Conservation (phyloP, 2,797 vertebrate species). For the Craterocephalus amniculus region DNA sequence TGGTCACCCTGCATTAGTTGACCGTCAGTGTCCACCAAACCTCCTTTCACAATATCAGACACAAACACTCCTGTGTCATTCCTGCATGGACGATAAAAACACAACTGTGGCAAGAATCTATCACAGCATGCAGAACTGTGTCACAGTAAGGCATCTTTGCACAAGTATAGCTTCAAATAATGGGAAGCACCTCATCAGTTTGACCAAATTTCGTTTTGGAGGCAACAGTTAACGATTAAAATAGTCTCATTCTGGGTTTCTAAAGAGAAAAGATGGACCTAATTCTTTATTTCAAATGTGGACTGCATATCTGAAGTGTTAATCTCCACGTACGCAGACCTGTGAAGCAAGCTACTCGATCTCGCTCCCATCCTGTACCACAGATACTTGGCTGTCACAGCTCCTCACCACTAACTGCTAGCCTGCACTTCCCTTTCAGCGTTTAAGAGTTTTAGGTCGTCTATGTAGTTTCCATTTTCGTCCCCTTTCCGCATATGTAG, state of each 20-base stretch:
- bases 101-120: not conserved
- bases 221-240: not conserved
- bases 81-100: constrained; percentile 74
- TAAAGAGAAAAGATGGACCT: not conserved
- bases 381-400: constrained; percentile 72
- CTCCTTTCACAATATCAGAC: constrained; percentile 96
- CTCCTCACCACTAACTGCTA: constrained; percentile 75
- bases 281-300: not conserved
- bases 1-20: constrained; percentile 95
- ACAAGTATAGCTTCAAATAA: constrained; percentile 14
- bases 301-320: constrained; percentile 34
- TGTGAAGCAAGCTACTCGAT: constrained; percentile 57
- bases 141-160: not conserved
- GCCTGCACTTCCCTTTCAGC: constrained; percentile 59
- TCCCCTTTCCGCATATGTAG: constrained; percentile 43
- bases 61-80: constrained; percentile 96
- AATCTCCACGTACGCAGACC: constrained; percentile 57
- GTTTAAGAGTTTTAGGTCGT: constrained; percentile 33
- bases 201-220: not conserved
- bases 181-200: constrained; percentile 8
- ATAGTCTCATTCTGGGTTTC: not conserved
- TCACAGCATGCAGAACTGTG: not conserved
- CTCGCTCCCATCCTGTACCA: constrained; percentile 39
- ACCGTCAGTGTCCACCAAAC: constrained; percentile 90
- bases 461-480: constrained; percentile 54